phyloP scores from a whole-genome alignment of 1,140 invertebrate genomes.

The Lysiphlebus fabarum region DNA sequence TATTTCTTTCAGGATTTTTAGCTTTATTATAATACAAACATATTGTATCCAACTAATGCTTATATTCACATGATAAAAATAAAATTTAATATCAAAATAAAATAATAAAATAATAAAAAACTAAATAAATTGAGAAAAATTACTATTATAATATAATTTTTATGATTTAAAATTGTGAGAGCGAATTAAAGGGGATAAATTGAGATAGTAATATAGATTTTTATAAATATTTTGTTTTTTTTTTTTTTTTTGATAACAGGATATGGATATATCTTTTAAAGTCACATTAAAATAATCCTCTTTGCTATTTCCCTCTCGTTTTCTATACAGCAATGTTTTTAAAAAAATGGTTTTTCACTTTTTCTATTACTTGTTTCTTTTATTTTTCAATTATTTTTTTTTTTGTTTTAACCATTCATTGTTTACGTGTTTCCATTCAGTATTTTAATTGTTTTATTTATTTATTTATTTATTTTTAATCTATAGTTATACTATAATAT shows the following conservation, averaged over 20 bases:
- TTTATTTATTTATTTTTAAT: neutral
- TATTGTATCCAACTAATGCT: neutral
- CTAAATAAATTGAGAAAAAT: too few relatives aligned
- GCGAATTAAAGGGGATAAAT: constrained; percentile 15
- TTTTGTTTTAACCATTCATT: neutral
- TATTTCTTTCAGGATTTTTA: neutral
- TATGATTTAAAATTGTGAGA: too few relatives aligned
- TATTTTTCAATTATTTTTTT: constrained; percentile 6
- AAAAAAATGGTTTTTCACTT: constrained; percentile 3
- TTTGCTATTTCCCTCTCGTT: constrained; percentile 3
- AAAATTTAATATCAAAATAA: too few relatives aligned
- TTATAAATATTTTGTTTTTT: too few relatives aligned
- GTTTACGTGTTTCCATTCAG: neutral
- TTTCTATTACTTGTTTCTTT: constrained; percentile 15
- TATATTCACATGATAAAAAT: too few relatives aligned
- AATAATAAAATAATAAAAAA: too few relatives aligned
- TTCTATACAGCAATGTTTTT: too few relatives aligned
- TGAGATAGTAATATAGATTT: neutral
- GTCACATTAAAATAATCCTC: constrained; percentile 4
- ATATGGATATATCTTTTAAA: constrained; percentile 25
- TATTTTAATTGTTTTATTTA: neutral
- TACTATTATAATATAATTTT: too few relatives aligned
- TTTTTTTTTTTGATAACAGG: neutral
- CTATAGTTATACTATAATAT: too few relatives aligned
- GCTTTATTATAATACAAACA: neutral